Conservation (phyloP, 2,113 vertebrate species). For the Brienomyrus brachyistius region DNA sequence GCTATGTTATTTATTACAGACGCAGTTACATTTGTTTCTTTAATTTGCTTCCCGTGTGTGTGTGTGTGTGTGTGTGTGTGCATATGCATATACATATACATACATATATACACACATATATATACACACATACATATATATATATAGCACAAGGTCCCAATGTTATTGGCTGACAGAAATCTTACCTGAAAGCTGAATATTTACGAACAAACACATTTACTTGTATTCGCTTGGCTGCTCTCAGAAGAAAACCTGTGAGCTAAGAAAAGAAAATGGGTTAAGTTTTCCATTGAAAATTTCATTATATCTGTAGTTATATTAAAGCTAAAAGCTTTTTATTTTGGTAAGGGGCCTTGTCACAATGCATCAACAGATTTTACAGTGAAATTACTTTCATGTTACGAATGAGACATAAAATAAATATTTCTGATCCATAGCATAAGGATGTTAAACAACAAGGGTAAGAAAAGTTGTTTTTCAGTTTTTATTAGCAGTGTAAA, state of each 20-base stretch:
- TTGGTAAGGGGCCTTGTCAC: not conserved
- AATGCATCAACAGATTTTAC: not conserved
- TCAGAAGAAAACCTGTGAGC: slow-evolving; percentile 81
- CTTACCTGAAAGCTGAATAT: slow-evolving; percentile 71
- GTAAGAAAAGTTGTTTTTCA: not conserved
- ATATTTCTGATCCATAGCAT: not conserved
- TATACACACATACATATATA: not conserved
- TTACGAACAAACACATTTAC: slow-evolving; percentile 74
- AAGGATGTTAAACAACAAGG: not conserved
- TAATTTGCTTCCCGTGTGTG: not conserved
- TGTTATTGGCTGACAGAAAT: not conserved
- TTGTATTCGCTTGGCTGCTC: slow-evolving; percentile 80
- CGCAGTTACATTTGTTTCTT: not conserved
- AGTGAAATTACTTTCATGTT: not conserved
- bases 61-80: no score
- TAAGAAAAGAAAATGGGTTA: slow-evolving; percentile 43
- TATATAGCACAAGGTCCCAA: not conserved
- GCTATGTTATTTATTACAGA: not conserved
- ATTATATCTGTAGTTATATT: not conserved
- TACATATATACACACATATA: no score
- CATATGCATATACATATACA: no score
- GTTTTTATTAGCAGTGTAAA: not conserved
- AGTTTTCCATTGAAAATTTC: not conserved
- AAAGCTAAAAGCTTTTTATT: not conserved
- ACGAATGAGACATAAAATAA: not conserved